Percentiles rank a stretch among this genome's conserved stretches.
Conservation (phyloP, 1,140 invertebrate species). For the Xylocopa sonorina region DNA sequence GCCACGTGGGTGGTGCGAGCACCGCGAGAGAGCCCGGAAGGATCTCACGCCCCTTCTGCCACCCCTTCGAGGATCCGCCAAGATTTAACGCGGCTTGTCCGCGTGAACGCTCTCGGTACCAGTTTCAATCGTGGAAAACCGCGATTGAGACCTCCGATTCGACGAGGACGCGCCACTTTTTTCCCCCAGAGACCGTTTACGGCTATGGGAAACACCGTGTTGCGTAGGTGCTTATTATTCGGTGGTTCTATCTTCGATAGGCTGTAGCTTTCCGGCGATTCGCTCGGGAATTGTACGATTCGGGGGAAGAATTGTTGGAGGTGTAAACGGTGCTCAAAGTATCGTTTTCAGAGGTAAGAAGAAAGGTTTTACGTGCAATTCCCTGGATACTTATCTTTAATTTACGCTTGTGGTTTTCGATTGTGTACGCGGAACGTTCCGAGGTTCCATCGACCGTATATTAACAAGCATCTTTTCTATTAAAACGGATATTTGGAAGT, state of each 20-base stretch:
- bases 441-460: no score
- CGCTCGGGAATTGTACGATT: background rate
- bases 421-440: no score
- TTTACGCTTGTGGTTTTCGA: no score
- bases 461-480: no score
- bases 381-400: no score
- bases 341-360: no score
- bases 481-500: no score
- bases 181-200: background rate
- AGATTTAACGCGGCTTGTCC: conserved; percentile 40
- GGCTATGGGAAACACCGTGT: background rate
- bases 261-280: background rate
- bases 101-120: background rate
- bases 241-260: background rate
- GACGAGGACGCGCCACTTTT: conserved; percentile 10
- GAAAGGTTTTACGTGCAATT: no score
- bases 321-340: no score
- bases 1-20: conserved; percentile 75
- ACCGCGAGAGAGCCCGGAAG: conserved; percentile 68
- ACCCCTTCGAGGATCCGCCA: conserved; percentile 61
- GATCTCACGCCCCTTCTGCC: conserved; percentile 55
- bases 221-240: background rate
- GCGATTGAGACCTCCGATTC: conserved; percentile 38
- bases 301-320: background rate
- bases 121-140: conserved; percentile 6